Percentiles rank a stretch among this genome's conserved stretches.
Evolutionary conservation across 2,113 vertebrate genomes (phyloP).

Genomic region (Dermatemys mawii): DNA sequence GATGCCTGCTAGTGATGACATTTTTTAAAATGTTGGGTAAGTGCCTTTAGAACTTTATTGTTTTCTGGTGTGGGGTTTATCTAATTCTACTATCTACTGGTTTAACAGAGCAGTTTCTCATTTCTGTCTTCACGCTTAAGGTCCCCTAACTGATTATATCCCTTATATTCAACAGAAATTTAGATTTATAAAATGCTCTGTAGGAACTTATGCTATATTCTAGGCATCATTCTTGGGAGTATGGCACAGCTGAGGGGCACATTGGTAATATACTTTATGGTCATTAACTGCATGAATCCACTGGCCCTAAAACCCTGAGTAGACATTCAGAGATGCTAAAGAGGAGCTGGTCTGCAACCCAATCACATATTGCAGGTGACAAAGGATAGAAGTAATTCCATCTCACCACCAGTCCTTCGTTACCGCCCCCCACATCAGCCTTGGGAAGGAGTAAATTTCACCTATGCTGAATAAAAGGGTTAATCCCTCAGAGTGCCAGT

Average conservation of each 20-base stretch:
- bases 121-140: neutral
- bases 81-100: neutral
- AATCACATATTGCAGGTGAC: neutral
- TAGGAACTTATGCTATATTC: neutral
- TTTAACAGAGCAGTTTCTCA: neutral
- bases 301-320: neutral
- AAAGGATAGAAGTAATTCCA: neutral
- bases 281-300: neutral
- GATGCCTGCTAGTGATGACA: neutral
- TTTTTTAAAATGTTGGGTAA: neutral
- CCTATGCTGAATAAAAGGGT: neutral
- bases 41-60: neutral
- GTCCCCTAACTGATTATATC: neutral
- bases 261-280: neutral
- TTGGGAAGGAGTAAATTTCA: neutral
- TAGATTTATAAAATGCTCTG: neutral
- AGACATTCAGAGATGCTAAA: neutral
- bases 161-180: fast-evolving
- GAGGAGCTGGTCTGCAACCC: neutral
- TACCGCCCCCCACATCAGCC: neutral
- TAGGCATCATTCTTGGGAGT: neutral
- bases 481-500: neutral
- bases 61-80: neutral
- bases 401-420: neutral
- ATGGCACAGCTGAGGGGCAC: neutral